Percentiles rank a stretch among this genome's conserved stretches.
phyloP scores from a whole-genome alignment of 2,113 vertebrate species.

The Cyphomyrus plagiostoma region DNA sequence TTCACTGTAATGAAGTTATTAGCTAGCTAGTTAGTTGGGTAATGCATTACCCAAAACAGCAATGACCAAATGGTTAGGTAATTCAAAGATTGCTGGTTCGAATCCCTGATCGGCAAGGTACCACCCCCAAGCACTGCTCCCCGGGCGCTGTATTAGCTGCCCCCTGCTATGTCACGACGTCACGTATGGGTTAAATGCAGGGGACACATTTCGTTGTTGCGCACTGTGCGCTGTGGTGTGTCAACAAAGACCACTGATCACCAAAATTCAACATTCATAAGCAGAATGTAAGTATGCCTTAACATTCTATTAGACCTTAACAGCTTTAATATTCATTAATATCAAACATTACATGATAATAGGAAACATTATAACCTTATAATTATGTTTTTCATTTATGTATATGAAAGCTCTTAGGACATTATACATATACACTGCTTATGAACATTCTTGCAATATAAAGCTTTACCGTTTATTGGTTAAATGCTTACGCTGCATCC shows the following conservation, averaged over 20 bases:
- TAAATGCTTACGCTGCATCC: not conserved
- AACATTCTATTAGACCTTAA: not conserved
- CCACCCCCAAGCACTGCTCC: too few species aligned
- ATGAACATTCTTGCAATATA: not conserved
- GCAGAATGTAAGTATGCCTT: not conserved
- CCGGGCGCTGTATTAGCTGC: too few species aligned
- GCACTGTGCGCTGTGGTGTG: too few species aligned
- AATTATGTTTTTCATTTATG: not conserved
- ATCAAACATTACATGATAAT: not conserved
- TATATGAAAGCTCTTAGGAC: not conserved
- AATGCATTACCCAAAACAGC: not conserved
- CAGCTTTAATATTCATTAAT: not conserved
- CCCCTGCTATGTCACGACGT: too few species aligned
- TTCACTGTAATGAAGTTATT: not conserved
- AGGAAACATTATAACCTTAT: not conserved
- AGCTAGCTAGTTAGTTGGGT: not conserved
- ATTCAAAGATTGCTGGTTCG: too few species aligned
- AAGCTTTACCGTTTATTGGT: not conserved
- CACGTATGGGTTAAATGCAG: too few species aligned
- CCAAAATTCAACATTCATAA: not conserved
- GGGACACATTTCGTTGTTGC: too few species aligned
- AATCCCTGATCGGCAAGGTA: too few species aligned
- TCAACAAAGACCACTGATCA: too few species aligned
- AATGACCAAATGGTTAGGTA: too few species aligned
- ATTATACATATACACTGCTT: not conserved